Conservation (phyloP, 1,140 invertebrate genomes). For the Phocides pigmalion region DNA sequence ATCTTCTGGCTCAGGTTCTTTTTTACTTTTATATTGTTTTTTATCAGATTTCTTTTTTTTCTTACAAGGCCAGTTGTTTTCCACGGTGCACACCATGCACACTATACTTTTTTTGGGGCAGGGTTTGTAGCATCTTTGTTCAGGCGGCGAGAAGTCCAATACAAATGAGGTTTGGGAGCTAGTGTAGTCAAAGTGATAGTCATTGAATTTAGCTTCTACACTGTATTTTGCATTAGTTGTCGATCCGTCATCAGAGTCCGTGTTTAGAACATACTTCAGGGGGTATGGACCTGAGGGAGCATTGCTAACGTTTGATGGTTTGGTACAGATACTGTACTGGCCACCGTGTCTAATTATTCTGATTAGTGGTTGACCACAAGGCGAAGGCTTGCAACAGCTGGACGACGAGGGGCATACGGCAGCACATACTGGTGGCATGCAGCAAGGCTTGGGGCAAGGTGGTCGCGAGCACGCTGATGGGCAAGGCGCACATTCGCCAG, state of each 20-base stretch:
- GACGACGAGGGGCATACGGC: constrained; percentile 50
- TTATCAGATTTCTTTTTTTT: constrained; percentile 4
- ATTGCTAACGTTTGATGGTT: constrained; percentile 69
- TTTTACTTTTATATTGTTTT: neutral
- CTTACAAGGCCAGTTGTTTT: constrained; percentile 10
- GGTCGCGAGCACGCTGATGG: constrained; percentile 47
- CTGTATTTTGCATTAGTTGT: constrained; percentile 54
- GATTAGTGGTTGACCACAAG: constrained; percentile 55
- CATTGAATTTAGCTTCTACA: constrained; percentile 75
- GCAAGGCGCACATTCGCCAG: constrained; percentile 52
- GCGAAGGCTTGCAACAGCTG: constrained; percentile 51
- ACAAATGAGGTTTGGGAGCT: constrained; percentile 73
- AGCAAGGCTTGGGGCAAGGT: constrained; percentile 54
- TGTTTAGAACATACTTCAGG: constrained; percentile 72
- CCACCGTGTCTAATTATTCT: constrained; percentile 68
- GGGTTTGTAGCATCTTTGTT: constrained; percentile 55
- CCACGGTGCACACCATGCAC: constrained; percentile 39
- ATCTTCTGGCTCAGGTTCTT: neutral
- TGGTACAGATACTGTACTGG: constrained; percentile 70
- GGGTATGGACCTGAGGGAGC: constrained; percentile 71
- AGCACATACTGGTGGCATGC: constrained; percentile 51
- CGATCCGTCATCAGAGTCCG: constrained; percentile 44
- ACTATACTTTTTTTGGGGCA: constrained; percentile 51
- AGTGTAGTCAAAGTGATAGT: constrained; percentile 74
- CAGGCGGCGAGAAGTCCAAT: constrained; percentile 71